Evolutionary conservation across 2,888 invertebrate genomes (phyloP).

Genomic region (Drosophila borealis): DNA sequence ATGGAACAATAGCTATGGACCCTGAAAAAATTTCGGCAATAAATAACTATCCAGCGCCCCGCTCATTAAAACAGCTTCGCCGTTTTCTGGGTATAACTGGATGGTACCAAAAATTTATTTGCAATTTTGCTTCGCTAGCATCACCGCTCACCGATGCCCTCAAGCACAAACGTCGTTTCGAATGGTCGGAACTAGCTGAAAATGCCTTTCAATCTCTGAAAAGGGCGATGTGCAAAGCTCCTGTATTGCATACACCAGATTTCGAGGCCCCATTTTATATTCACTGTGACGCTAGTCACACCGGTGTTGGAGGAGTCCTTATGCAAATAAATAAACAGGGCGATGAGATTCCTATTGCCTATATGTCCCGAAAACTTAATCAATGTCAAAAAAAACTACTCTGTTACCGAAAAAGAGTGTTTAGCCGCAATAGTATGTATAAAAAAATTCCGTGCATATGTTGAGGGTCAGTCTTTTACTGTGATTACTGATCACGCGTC

Average conservation of each 20-base stretch:
- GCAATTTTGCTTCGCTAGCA: neutral
- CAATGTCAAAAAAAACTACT: slow-evolving; percentile 4
- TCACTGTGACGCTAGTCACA: slow-evolving; percentile 35
- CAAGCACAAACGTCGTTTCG: neutral
- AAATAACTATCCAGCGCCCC: slow-evolving; percentile 1
- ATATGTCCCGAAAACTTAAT: slow-evolving; percentile 29
- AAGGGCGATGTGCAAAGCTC: neutral
- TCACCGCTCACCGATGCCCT: slow-evolving; percentile 16
- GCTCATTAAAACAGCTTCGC: neutral
- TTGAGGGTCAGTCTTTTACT: too few relatives aligned
- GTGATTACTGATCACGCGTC: too few relatives aligned
- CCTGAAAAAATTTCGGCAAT: slow-evolving; percentile 16
- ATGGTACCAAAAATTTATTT: neutral
- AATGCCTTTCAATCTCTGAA: slow-evolving; percentile 16
- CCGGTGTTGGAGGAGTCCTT: slow-evolving; percentile 13
- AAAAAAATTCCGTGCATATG: too few relatives aligned
- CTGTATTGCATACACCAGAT: slow-evolving; percentile 11
- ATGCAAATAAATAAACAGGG: slow-evolving; percentile 5
- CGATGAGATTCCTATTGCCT: slow-evolving; percentile 1
- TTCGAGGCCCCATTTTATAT: slow-evolving; percentile 3
- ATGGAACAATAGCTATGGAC: slow-evolving; percentile 16
- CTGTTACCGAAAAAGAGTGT: slow-evolving; percentile 17
- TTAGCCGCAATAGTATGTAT: too few relatives aligned
- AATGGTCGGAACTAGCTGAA: slow-evolving; percentile 5
- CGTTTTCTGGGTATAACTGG: neutral